These are phyloP conservation scores for Drosophila kepulauana DNA, from an alignment of 1,140 invertebrate genomes.

Conservation along the genomic window DNA sequence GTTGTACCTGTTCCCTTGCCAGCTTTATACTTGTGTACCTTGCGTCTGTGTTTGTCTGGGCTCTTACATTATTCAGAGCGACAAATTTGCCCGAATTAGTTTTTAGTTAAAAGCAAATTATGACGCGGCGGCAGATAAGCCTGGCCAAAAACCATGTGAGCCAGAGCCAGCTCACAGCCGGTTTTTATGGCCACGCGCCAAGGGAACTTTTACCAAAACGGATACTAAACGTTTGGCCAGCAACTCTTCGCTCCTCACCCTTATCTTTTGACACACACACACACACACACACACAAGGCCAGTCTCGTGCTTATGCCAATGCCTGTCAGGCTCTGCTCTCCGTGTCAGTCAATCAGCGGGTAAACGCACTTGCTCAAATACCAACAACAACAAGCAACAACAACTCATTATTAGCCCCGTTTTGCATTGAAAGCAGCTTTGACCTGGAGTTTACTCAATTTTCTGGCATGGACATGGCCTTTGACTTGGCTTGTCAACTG, in stretches of 20 bases:
- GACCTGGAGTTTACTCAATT: constrained; percentile 8
- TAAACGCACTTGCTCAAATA: constrained; percentile 3
- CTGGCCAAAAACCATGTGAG: constrained; percentile 17
- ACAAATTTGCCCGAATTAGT: constrained; percentile 78
- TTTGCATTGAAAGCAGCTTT: constrained; percentile 47
- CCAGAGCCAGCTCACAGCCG: neutral
- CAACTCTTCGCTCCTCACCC: constrained; percentile 19
- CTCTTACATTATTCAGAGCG: constrained; percentile 67
- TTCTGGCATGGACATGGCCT: neutral
- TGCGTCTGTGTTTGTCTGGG: constrained; percentile 14
- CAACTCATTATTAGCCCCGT: constrained; percentile 42
- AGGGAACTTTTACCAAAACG: constrained; percentile 8
- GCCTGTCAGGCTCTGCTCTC: constrained; percentile 32
- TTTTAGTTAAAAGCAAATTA: constrained; percentile 81
- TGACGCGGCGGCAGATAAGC: constrained; percentile 59
- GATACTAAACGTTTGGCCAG: constrained; percentile 16
- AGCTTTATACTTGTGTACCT: neutral
- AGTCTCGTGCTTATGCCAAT: neutral
- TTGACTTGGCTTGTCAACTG: constrained; percentile 17
- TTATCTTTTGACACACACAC: neutral
- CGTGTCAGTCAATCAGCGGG: neutral
- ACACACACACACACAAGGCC: neutral
- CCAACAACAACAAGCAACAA: constrained; percentile 29
- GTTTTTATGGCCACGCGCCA: constrained; percentile 32
- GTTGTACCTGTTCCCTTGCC: no score